Evolutionary conservation across 1,140 invertebrate genomes (phyloP), one percentile per base, ranked within the genome.

Genomic region (Sinonovacula constricta): DNA sequence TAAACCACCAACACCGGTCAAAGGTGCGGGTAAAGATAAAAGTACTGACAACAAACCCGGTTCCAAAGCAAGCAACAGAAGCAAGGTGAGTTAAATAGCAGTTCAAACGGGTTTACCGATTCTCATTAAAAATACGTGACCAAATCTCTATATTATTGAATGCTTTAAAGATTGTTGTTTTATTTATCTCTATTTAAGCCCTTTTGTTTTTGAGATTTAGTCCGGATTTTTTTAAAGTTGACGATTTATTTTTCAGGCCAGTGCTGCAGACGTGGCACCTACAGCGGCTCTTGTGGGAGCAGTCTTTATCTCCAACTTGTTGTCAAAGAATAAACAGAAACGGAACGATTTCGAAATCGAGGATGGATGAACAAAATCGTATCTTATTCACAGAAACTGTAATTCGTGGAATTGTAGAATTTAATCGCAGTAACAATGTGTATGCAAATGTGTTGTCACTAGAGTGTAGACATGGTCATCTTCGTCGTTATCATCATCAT

Each of bases 281-380:
- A 75, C 63, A 31, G 71, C 71, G 10, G 71, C 71, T 7, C 56
- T 75, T 15, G n/a, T 75, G 26, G 71, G 71, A 0, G 71, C 71
- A 5, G 71, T 65, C 0, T 75, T 63, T 39, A 65, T 75, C 10
- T 75, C 71, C 12, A 75, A 75, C 51, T 24, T 75, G 12, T 33
- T 75, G 3, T 24, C 26, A 26, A 65, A 63, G 34, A 75, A 75
- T 49, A 63, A 65, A 30, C 39, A 36, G 7, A 75, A 63, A 12
- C 63, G 62, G 51, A 60, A 75, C 18, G 45, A 26, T 30, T 1
- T 75, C 0, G 71, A 75, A 15, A 60, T 60, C 7, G 71, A 45
- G 18, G 39, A n/a, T n/a, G n/a, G n/a, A n/a, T n/a, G n/a, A n/a
- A n/a, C n/a, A n/a, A n/a, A n/a, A n/a, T n/a, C n/a, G n/a, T n/a